phyloP scores from a whole-genome alignment of 2,113 vertebrate species.

The Anser brachyrhynchus region DNA sequence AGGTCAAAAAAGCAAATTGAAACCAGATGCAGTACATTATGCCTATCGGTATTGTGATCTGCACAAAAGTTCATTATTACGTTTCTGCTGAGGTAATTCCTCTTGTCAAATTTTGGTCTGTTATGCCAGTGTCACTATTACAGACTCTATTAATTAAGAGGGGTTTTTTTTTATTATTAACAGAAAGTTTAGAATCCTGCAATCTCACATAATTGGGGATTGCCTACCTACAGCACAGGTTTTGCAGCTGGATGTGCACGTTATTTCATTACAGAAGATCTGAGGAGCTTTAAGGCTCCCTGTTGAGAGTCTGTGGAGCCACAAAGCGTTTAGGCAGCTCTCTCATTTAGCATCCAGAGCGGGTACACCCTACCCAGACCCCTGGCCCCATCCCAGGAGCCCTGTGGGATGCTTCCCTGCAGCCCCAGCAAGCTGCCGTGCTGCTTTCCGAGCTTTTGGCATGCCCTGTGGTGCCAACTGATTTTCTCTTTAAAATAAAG shows the following conservation, averaged over 20 bases:
- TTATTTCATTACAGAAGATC: background rate
- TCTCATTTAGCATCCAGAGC: background rate
- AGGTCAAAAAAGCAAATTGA: conserved; percentile 63
- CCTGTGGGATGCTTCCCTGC: no score
- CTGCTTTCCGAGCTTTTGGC: background rate
- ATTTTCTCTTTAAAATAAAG: background rate
- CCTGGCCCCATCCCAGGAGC: background rate
- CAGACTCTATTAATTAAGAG: conserved; percentile 38
- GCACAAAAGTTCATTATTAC: conserved; percentile 39
- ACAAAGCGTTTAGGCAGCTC: background rate
- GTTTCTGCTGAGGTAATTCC: conserved; percentile 33
- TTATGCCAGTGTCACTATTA: background rate
- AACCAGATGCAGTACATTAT: conserved; percentile 52
- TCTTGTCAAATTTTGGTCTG: conserved; percentile 12
- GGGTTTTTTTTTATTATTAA: background rate
- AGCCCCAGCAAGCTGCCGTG: no score
- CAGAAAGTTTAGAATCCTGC: background rate
- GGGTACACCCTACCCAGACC: background rate
- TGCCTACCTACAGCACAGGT: background rate
- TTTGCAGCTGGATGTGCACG: background rate
- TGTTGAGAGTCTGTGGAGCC: background rate
- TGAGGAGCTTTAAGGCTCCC: background rate
- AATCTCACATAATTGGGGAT: background rate
- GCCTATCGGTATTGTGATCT: conserved; percentile 44
- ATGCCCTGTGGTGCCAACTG: background rate